Conservation (phyloP, 2,797 vertebrate genomes). For the Adrianichthys oophorus region DNA sequence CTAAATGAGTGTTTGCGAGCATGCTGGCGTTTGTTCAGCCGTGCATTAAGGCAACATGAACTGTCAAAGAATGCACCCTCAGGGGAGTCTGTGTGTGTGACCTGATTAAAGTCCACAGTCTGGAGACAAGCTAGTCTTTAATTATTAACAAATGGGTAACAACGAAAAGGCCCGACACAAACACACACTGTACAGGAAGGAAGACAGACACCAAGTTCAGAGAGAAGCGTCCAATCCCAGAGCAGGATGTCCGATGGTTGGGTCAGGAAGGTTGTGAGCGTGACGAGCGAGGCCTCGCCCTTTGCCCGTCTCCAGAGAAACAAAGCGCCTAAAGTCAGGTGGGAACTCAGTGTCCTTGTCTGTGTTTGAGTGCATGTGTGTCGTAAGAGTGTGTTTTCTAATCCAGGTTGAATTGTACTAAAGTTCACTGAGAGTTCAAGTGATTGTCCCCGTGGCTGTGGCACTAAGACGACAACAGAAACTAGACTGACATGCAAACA, state of each 20-base stretch:
- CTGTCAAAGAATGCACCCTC: conserved; percentile 59
- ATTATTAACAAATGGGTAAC: conserved; percentile 74
- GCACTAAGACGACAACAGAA: conserved; percentile 30
- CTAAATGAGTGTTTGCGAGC: conserved; percentile 24
- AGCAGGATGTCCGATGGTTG: conserved; percentile 45
- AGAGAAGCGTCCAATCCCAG: conserved; percentile 44
- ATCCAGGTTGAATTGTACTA: conserved; percentile 55
- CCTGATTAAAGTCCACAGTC: conserved; percentile 70
- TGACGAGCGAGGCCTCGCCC: conserved; percentile 61
- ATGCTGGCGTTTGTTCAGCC: conserved; percentile 19
- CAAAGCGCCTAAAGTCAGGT: conserved; percentile 60
- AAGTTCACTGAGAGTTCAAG: conserved; percentile 66
- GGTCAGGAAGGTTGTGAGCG: conserved; percentile 70
- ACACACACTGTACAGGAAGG: conserved; percentile 6
- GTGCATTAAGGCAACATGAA: conserved; percentile 51
- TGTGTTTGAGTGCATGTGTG: conserved; percentile 20
- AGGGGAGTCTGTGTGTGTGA: conserved; percentile 38
- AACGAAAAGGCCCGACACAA: conserved; percentile 29
- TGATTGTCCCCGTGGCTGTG: conserved; percentile 46
- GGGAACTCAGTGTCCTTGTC: conserved; percentile 9
- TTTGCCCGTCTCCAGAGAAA: conserved; percentile 47
- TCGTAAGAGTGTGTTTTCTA: conserved; percentile 55
- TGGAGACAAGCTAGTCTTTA: conserved; percentile 67
- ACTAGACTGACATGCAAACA: conserved; percentile 30
- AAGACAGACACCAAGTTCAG: conserved; percentile 23